Base-by-base conservation (phyloP, 2,888 invertebrate species). In the Nomada ferruginata region DNA sequence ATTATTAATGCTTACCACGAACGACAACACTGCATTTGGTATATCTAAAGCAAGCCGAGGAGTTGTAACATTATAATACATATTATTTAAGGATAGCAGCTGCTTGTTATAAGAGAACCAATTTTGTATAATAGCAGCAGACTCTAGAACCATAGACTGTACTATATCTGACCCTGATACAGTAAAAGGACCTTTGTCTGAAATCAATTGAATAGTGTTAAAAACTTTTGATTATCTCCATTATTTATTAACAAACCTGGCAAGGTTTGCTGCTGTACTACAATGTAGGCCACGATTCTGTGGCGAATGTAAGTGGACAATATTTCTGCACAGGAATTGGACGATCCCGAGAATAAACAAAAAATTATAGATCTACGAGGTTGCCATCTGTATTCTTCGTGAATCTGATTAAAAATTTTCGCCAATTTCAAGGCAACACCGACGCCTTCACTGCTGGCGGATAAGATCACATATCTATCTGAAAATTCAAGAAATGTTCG, bases 381-480 rank as follows among this genome's bases (percentile, higher is more conserved):
- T 44, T 81, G 85, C 93, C 93, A 93, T 15, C 74, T 74, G 18
- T 86, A 83, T 59, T 89, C 88, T 2, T 71, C 64, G 26, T 86
- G 85, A 53, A 92, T 86, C 63, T 82, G 74, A 55, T 91, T 89
- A 4, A 93, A 79, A 57, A 86, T 82, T 76, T 84, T 90, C 1
- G 90, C 89, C 53, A 93, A 78, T 79, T 92, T 84, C 13, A 92
- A 79, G 7, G 89, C 87, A 18, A 93, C 60, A 10, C 82, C 76
- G 26, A 91, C 88, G 47, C 91, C 91, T 47, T 92, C 89, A 2
- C 88, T 90, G 61, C 85, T 90, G 3, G 88, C 90, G 3, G 93
- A 92, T 55, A 93, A 57, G 50, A 93, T 85, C 44, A 93, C 81
- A 69, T 91, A 92, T 85, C 92, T 93, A 69, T 93, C 93, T 93